Evolutionary conservation across 37 sponge, comb jelly and placozoan species (phyloP).

Genomic region (Geodia barretti): DNA sequence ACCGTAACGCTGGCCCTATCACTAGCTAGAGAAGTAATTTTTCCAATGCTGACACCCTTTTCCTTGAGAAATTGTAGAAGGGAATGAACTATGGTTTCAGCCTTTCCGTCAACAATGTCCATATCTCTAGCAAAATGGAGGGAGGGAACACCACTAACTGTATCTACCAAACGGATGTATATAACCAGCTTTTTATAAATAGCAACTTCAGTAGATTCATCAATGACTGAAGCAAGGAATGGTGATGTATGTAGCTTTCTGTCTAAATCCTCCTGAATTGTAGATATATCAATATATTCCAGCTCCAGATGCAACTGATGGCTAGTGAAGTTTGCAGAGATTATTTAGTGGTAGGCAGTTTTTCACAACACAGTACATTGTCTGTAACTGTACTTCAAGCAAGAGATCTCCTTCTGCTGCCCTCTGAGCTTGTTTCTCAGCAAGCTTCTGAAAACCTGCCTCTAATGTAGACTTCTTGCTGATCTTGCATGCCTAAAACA

Average conservation of each 20-base stretch:
- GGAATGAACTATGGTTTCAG: neutral
- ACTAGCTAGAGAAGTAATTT: neutral
- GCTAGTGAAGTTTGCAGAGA: neutral
- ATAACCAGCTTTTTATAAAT: neutral
- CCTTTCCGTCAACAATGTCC: neutral
- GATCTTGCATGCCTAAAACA: neutral
- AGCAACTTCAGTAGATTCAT: neutral
- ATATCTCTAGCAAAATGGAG: neutral
- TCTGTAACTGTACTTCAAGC: neutral
- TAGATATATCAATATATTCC: neutral
- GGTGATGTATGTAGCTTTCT: neutral
- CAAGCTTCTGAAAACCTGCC: too few species aligned
- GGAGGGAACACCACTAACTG: neutral
- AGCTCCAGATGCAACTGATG: neutral
- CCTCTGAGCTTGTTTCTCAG: neutral
- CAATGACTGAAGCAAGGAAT: neutral
- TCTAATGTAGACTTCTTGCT: neutral
- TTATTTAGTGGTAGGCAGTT: neutral
- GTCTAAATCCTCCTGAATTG: neutral
- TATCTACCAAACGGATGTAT: neutral
- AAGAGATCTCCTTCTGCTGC: neutral
- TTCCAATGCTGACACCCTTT: neutral
- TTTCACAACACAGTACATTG: neutral
- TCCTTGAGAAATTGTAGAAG: neutral
- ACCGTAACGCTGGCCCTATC: neutral